These are phyloP conservation scores for Noturus placidus DNA, from an alignment of 2,113 vertebrate genomes.

Conservation along the genomic window DNA sequence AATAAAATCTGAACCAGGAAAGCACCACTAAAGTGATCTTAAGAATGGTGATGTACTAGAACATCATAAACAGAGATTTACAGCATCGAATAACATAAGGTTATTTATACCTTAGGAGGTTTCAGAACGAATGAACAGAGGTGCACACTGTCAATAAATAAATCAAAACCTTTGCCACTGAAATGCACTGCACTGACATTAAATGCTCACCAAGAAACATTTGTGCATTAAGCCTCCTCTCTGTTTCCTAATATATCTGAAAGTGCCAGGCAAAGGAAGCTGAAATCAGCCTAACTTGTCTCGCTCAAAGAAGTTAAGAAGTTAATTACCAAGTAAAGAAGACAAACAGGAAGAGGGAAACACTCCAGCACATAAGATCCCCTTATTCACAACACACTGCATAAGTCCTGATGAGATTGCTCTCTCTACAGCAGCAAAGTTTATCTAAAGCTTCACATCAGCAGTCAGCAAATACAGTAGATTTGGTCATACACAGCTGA, in stretches of 20 bases:
- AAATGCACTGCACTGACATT: background rate
- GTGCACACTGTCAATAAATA: constrained; percentile 1
- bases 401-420: constrained; percentile 35
- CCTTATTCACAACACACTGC: constrained; percentile 42
- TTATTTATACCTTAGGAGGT: constrained; percentile 26
- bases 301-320: constrained; percentile 18
- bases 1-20: constrained; percentile 31
- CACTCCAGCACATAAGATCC: constrained; percentile 55
- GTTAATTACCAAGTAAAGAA: constrained; percentile 63
- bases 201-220: constrained; percentile 15
- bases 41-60: background rate
- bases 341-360: constrained; percentile 58
- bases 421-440: constrained; percentile 17
- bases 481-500: constrained; percentile 22
- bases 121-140: constrained; percentile 8
- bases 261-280: constrained; percentile 7
- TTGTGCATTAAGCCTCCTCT: constrained; percentile 18
- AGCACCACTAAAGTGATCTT: constrained; percentile 32
- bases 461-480: constrained; percentile 47
- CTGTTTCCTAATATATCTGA: background rate
- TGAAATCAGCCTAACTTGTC: constrained; percentile 20
- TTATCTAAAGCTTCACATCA: constrained; percentile 50
- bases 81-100: constrained; percentile 6
- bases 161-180: constrained; percentile 7
- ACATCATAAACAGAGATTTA: constrained; percentile 18